Base-by-base conservation (phyloP, 2,888 invertebrate genomes). In the Drosophila phalerata region DNA sequence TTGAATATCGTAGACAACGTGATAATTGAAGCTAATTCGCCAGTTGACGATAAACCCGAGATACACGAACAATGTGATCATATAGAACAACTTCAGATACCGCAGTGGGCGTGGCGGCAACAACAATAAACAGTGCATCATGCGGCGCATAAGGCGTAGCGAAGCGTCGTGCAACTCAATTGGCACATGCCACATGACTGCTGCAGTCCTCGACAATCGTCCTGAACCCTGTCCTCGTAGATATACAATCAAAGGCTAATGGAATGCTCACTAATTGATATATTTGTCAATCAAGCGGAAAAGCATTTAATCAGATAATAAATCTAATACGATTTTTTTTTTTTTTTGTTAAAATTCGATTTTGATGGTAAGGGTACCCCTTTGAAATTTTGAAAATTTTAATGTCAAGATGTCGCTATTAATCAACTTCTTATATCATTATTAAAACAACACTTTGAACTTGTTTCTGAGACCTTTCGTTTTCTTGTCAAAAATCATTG, bases 161-260 rank as follows among this genome's bases (percentile, higher is more conserved):
- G 91, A 81, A 8, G 49, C 77, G 2, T 69, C 58, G 69, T 80
- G 65, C 47, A 88, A 48, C 58, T 67, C 66, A 15, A 61, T 61
- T 13, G 83, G 51, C 34, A 62, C 51, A 51, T 62, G 77, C 63
- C 73, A 74, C 90, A 85, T 89, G 82, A 87, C 89, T 89, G 52
- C n/a, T n/a, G 57, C 38, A 3, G 3, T 19, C 2, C 15, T 8
- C n/a, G 8, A 13, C 28, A 43, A 17, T 15, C 2, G n/a, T 3
- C 19, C 5, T 8, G 11, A 13, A 22, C 22, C 4, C 4, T 22
- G 22, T 22, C 22, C 22, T 2, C 22, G 22, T 22, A 22, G 4
- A 22, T 22, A n/a, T n/a, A n/a, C n/a, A n/a, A n/a, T n/a, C n/a
- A n/a, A n/a, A n/a, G n/a, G n/a, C n/a, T 22, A 22, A 22, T 22